Evolutionary conservation across 2,113 vertebrate genomes (phyloP).

Genomic region (Verasper variegatus): DNA sequence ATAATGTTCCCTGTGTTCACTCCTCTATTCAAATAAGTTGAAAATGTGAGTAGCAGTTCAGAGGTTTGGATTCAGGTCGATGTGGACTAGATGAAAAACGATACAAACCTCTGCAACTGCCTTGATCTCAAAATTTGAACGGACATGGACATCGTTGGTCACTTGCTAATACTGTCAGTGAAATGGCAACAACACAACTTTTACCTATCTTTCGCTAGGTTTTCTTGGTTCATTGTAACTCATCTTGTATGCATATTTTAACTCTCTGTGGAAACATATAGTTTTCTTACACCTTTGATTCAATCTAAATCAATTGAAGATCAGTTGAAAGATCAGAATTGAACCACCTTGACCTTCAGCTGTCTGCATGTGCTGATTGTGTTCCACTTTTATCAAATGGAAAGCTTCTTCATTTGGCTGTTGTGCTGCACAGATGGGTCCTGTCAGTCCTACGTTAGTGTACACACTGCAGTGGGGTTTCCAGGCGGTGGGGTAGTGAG

Average conservation of each 20-base stretch:
- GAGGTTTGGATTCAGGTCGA: too few species aligned
- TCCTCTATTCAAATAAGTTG: too few species aligned
- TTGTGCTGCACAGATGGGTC: background rate
- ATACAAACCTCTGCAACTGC: background rate
- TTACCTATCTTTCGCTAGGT: background rate
- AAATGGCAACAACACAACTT: background rate
- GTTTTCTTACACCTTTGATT: too few species aligned
- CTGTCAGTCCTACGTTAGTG: too few species aligned
- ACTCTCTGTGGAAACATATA: background rate
- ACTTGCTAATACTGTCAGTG: background rate
- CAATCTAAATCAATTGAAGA: too few species aligned
- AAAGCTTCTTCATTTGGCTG: background rate
- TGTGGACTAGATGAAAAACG: too few species aligned
- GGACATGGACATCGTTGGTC: background rate
- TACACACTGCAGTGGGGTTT: background rate
- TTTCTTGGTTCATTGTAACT: background rate
- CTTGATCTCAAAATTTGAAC: background rate
- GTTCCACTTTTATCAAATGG: background rate
- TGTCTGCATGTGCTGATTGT: background rate
- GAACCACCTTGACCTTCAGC: background rate
- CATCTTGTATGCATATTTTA: background rate
- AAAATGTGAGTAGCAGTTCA: too few species aligned
- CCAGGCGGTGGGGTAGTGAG: background rate
- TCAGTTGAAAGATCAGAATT: background rate
- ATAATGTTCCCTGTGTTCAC: too few species aligned